Conservation (phyloP, 2,888 invertebrate genomes). For the Merodon equestris region DNA sequence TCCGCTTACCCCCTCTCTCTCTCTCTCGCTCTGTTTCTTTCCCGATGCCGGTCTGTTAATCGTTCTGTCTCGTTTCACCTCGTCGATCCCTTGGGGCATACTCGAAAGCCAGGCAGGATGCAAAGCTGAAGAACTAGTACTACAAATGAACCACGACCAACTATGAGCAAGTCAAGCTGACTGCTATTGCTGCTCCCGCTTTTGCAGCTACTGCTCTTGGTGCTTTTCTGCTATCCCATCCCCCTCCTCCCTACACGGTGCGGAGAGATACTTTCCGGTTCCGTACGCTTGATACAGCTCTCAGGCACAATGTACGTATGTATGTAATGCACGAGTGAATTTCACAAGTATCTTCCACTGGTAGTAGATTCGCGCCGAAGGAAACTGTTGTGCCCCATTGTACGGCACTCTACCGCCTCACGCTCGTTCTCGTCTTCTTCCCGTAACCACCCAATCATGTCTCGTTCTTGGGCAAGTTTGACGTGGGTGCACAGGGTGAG, state of each 20-base stretch:
- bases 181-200: constrained; percentile 19
- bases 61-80: not conserved
- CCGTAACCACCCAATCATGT: constrained; percentile 13
- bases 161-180: constrained; percentile 31
- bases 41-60: not conserved
- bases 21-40: too few relatives aligned
- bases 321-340: constrained; percentile 53
- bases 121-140: constrained; percentile 64
- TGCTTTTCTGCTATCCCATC: too few relatives aligned
- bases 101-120: constrained; percentile 54
- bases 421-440: not conserved
- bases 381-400: constrained; percentile 56
- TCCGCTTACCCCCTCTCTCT: too few relatives aligned
- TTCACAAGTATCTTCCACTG: constrained; percentile 54
- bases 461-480: constrained; percentile 46
- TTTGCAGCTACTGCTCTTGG: too few relatives aligned
- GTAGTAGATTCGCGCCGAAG: constrained; percentile 60
- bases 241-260: too few relatives aligned
- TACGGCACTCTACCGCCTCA: constrained; percentile 3
- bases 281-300: constrained; percentile 45
- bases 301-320: constrained; percentile 8
- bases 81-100: constrained; percentile 20
- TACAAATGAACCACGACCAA: constrained; percentile 56
- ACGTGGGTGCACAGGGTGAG: constrained; percentile 54
- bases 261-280: constrained; percentile 63